These are phyloP conservation scores for Notarius quadriscutis DNA, from an alignment of 2,113 vertebrate genomes.

Conservation along the genomic window DNA sequence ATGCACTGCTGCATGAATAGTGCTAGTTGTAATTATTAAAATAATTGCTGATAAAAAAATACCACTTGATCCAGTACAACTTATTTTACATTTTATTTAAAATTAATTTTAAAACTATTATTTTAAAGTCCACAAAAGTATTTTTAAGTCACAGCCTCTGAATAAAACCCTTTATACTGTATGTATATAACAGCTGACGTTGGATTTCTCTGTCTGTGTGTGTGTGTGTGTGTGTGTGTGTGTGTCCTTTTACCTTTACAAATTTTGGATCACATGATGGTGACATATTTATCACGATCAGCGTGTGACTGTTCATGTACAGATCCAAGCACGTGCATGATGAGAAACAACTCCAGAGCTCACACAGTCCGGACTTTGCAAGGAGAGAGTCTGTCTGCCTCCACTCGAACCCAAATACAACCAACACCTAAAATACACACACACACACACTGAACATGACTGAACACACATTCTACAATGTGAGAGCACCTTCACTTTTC, in stretches of 20 bases:
- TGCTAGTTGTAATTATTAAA: not conserved
- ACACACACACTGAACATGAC: not conserved
- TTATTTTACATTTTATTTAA: no score
- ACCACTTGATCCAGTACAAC: not conserved
- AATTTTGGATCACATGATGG: constrained; percentile 71
- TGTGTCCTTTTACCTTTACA: constrained; percentile 68
- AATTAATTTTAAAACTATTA: no score
- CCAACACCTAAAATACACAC: constrained; percentile 67
- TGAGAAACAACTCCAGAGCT: constrained; percentile 67
- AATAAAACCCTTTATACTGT: not conserved
- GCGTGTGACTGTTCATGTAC: constrained; percentile 72
- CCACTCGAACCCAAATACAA: constrained; percentile 74
- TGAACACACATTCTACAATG: not conserved
- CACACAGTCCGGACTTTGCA: constrained; percentile 64
- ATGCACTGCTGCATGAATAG: not conserved
- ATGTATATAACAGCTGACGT: not conserved
- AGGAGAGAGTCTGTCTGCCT: constrained; percentile 70
- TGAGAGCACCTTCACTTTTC: not conserved
- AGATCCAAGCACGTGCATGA: constrained; percentile 67
- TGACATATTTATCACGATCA: constrained; percentile 66
- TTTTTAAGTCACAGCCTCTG: no score
- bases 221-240: constrained; percentile 31
- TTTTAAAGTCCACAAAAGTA: no score
- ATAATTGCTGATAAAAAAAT: not conserved
- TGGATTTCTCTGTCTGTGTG: not conserved